These are phyloP conservation scores for Pteronotus mesoamericanus DNA, from an alignment of 2,797 vertebrate genomes.

Conservation along the genomic window DNA sequence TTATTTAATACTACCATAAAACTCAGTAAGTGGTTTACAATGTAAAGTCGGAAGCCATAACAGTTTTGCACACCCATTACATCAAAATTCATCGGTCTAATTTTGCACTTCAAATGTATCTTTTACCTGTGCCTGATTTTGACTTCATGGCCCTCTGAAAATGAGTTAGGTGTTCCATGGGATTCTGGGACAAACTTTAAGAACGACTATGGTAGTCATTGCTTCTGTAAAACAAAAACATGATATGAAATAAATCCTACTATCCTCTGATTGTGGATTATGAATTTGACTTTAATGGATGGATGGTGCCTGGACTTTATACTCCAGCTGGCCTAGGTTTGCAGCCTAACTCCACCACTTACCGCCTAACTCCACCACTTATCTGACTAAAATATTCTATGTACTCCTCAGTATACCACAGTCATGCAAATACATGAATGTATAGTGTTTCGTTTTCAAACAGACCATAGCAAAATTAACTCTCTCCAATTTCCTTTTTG, in stretches of 20 bases:
- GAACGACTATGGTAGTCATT: not conserved
- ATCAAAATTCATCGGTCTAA: not conserved
- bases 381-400: not conserved
- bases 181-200: not conserved
- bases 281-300: not conserved
- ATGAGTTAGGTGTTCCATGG: not conserved
- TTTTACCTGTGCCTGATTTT: not conserved
- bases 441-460: not conserved
- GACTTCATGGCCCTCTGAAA: not conserved
- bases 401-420: not conserved
- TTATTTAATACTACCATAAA: not conserved
- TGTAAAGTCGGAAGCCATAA: not conserved
- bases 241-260: not conserved
- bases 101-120: not conserved
- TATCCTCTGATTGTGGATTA: not conserved
- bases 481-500: not conserved
- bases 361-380: not conserved
- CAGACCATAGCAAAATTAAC: not conserved
- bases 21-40: not conserved
- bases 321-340: not conserved
- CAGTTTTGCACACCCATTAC: not conserved
- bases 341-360: not conserved
- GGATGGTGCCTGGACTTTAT: not conserved
- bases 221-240: not conserved
- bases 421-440: not conserved